phyloP scores from a whole-genome alignment of 2,888 invertebrate species.

The Apamea sordens region DNA sequence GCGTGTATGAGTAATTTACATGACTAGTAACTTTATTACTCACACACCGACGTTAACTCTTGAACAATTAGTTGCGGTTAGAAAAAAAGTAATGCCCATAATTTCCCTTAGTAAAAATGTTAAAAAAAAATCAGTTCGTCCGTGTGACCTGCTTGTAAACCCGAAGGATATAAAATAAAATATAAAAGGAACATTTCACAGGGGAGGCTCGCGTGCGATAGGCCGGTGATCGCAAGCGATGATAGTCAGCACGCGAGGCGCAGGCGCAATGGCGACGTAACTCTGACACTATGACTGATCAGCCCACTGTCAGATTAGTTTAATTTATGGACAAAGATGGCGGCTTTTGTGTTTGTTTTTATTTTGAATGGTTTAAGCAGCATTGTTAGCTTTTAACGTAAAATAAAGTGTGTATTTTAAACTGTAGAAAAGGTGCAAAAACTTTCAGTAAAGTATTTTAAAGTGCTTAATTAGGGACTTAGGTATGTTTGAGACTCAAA shows the following conservation, averaged over 20 bases:
- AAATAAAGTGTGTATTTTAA: not conserved
- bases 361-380: constrained; percentile 12
- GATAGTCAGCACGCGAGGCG: constrained; percentile 75
- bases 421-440: constrained; percentile 1
- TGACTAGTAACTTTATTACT: constrained; percentile 34
- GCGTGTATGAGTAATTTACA: constrained; percentile 11
- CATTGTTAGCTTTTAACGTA: constrained; percentile 16
- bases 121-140: constrained; percentile 17
- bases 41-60: constrained; percentile 26
- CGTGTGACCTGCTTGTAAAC: constrained; percentile 62
- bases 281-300: constrained; percentile 64
- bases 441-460: constrained; percentile 8
- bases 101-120: constrained; percentile 20
- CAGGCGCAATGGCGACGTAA: constrained; percentile 65
- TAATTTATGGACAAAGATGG: constrained; percentile 60
- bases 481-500: not conserved
- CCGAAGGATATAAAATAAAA: constrained; percentile 62
- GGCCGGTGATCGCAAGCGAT: constrained; percentile 64
- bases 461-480: constrained; percentile 6
- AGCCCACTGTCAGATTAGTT: constrained; percentile 62
- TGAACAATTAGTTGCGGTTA: not conserved
- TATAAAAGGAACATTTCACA: constrained; percentile 58
- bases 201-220: constrained; percentile 73
- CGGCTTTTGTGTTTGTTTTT: constrained; percentile 42
- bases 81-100: constrained; percentile 16